Evolutionary conservation across 1,140 invertebrate genomes (phyloP), one percentile per base, ranked within the genome.

Genomic region (Aleiodes sp.): DNA sequence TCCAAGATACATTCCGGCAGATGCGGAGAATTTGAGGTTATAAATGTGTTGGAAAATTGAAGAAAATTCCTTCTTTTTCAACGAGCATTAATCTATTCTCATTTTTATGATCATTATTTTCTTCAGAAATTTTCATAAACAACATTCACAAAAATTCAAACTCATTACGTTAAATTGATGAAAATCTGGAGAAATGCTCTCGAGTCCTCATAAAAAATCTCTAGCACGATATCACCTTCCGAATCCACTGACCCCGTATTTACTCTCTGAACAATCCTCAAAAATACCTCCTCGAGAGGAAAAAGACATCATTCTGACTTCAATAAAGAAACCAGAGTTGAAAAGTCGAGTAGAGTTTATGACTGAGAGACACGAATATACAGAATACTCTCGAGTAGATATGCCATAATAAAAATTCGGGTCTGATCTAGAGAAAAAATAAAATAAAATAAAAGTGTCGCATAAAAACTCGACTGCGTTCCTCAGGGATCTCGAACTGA

Each of bases 401-500:
- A 4, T 8, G 16, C 10, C 37, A n/a, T 39, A 59, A 37, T 43
- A 63, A 64, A 66, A 66, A 57, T 66, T 14, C 46, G 52, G 33
- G 28, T 52, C 65, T 66, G 57, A 60, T 35, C 24, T 26, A 35
- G 31, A 4, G 2, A 28, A 60, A 60, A 60, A 35, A 29, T 4
- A 16, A 16, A 33, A 21, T 35, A 52, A 66, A 28, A 14, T 66
- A 24, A 39, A 66, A 57, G 65, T 66, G 65, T 66, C 65, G 65
- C 52, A 66, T 66, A 52, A 66, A 66, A 66, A 59, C 65, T 66
- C 46, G 9, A 24, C 46, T 21, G 26, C 57, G 43, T 59, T 66
- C 65, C 31, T 46, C 6, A 16, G 65, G 31, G 65, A 56, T 3
- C 9, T 29, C 37, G n/a, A n/a, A 43, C 19, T 35, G 16, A 1